phyloP scores from a whole-genome alignment of 1,140 invertebrate species.

The Drosophila bocqueti region DNA sequence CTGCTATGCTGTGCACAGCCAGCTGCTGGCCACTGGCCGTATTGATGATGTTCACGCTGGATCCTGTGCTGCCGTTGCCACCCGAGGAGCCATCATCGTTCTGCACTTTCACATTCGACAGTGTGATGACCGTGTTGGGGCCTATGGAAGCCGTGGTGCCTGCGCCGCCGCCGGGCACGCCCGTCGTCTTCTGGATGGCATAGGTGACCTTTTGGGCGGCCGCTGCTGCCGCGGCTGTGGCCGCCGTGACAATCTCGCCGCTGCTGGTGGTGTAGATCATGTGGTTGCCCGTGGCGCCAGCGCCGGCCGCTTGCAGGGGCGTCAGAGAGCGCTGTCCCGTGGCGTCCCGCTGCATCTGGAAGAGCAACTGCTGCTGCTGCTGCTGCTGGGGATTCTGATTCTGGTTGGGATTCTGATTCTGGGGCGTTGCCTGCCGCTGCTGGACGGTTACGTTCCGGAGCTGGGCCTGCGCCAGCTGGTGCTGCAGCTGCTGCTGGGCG shows the following conservation, averaged over 20 bases:
- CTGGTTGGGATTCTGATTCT: conserved; percentile 47
- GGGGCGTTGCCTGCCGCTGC: conserved; percentile 67
- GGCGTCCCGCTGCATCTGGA: conserved; percentile 77
- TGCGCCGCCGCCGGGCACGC: conserved; percentile 29
- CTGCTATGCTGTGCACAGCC: conserved; percentile 77
- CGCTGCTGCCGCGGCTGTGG: conserved; percentile 47
- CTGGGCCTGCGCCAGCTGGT: conserved; percentile 75
- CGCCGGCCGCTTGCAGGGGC: conserved; percentile 62
- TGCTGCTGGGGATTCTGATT: conserved; percentile 63
- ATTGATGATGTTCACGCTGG: conserved; percentile 79
- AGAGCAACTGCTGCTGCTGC: conserved; percentile 65
- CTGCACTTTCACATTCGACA: conserved; percentile 78
- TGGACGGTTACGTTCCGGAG: conserved; percentile 78
- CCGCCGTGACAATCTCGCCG: conserved; percentile 64
- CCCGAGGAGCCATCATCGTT: conserved; percentile 58
- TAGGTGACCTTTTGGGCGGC: conserved; percentile 73
- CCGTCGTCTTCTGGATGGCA: conserved; percentile 67
- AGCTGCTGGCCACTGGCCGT: conserved; percentile 78
- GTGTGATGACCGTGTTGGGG: conserved; percentile 77
- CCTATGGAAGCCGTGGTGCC: conserved; percentile 57
- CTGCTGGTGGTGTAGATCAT: conserved; percentile 82
- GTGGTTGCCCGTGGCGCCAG: conserved; percentile 65
- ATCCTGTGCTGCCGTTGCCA: conserved; percentile 19
- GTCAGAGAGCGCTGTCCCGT: conserved; percentile 63
- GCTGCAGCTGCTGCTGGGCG: conserved; percentile 72